These are phyloP conservation scores for Lasius fuliginosus DNA, from an alignment of 2,888 invertebrate genomes.

Conservation along the genomic window DNA sequence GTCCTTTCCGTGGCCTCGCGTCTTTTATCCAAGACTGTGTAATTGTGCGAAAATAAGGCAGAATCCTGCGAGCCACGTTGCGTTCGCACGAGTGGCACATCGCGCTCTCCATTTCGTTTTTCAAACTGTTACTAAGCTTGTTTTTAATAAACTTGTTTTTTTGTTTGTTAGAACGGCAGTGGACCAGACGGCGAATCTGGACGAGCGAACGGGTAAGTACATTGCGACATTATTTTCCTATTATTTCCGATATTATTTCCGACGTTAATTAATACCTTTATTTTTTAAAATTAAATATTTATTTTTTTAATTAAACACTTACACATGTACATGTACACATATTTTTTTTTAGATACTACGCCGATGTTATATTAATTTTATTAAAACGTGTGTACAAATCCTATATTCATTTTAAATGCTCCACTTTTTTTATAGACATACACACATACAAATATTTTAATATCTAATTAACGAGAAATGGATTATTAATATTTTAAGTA, in stretches of 20 bases:
- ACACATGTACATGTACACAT: neutral
- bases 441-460: neutral
- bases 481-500: neutral
- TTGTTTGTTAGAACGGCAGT: constrained; percentile 95
- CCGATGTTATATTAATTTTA: neutral
- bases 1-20: constrained; percentile 68
- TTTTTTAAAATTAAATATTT: neutral
- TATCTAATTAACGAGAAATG: too few species aligned
- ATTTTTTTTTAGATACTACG: neutral
- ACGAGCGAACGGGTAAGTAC: constrained; percentile 93
- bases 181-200: constrained; percentile 93
- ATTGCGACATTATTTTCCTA: constrained; percentile 6
- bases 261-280: neutral
- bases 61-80: constrained; percentile 67
- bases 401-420: neutral
- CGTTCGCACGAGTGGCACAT: constrained; percentile 79
- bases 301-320: neutral
- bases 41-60: constrained; percentile 73
- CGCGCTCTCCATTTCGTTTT: constrained; percentile 81
- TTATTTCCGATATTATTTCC: too few species aligned
- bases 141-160: constrained; percentile 87
- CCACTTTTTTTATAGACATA: neutral
- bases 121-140: constrained; percentile 83
- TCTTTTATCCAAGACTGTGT: constrained; percentile 76
- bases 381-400: neutral